A percentile compares a stretch with the other conserved stretches of the same genome.
Evolutionary conservation across 2,888 invertebrate genomes (phyloP).

Genomic region (Phyto melanocephala): DNA sequence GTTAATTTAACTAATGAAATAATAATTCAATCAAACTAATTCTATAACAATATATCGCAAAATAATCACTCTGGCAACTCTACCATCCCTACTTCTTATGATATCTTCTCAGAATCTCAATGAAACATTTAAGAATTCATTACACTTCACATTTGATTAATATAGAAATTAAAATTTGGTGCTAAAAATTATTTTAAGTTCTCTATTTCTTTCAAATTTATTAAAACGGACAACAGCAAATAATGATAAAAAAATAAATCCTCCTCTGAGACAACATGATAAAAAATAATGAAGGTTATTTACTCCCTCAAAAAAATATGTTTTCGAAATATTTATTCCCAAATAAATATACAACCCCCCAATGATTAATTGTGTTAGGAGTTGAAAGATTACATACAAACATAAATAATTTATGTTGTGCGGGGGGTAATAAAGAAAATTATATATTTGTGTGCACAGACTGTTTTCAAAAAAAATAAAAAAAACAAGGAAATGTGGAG

Average conservation of each 20-base stretch:
- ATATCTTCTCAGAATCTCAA: neutral
- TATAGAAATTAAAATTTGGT: neutral
- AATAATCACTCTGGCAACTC: no score
- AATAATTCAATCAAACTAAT: no score
- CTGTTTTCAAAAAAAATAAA: neutral
- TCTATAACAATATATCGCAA: no score
- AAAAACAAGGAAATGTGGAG: neutral
- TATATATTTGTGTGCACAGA: neutral
- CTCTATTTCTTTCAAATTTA: neutral
- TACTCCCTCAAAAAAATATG: neutral
- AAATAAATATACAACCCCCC: neutral
- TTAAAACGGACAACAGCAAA: neutral
- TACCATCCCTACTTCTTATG: neutral
- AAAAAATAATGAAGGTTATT: neutral
- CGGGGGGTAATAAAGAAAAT: neutral
- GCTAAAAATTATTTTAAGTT: neutral
- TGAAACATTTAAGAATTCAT: neutral
- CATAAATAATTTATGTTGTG: neutral
- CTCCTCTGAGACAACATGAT: neutral
- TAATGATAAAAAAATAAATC: neutral
- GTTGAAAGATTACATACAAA: neutral
- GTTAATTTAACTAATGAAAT: no score
- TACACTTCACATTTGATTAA: neutral
- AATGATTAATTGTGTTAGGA: slow-evolving; percentile 1
- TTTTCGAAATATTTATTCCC: neutral